Percentiles rank a stretch among this genome's conserved stretches.
phyloP scores from a whole-genome alignment of 2,113 vertebrate genomes.

The Myotis yumanensis region DNA sequence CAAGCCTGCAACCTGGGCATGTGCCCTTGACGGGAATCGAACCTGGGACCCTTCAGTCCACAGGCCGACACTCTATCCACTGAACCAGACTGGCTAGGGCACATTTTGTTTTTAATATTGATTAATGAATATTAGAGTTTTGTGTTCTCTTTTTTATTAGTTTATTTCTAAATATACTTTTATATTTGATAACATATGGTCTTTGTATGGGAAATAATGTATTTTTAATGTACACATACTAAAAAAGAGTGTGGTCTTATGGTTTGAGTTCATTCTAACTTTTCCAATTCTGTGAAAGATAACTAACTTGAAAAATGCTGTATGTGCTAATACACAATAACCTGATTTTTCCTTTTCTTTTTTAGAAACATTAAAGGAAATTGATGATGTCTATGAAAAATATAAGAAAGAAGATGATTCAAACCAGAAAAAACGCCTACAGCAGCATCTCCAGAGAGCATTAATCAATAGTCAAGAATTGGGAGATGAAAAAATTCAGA shows the following conservation, averaged over 20 bases:
- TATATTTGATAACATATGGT: too few species aligned
- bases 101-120: neutral
- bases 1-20: too few species aligned
- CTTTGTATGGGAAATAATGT: neutral
- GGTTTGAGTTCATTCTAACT: constrained; percentile 37
- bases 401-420: constrained; percentile 94
- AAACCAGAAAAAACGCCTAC: constrained; percentile 92
- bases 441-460: constrained; percentile 95
- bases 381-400: constrained; percentile 96
- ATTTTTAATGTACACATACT: neutral
- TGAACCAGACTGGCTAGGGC: too few species aligned
- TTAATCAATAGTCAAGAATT: constrained; percentile 97
- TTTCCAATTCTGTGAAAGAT: constrained; percentile 5
- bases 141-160: neutral
- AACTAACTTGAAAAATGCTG: constrained; percentile 19
- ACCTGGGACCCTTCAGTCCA: too few species aligned
- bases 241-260: neutral
- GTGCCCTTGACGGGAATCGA: too few species aligned
- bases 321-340: neutral
- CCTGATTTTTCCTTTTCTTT: constrained; percentile 55
- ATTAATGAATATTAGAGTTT: too few species aligned
- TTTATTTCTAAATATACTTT: constrained; percentile 27
- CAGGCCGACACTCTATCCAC: too few species aligned
- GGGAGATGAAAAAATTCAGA: constrained; percentile 98
- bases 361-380: constrained; percentile 96